Evolutionary conservation across 2,888 invertebrate species (phyloP).

Genomic region (Lydus trimaculatus): DNA sequence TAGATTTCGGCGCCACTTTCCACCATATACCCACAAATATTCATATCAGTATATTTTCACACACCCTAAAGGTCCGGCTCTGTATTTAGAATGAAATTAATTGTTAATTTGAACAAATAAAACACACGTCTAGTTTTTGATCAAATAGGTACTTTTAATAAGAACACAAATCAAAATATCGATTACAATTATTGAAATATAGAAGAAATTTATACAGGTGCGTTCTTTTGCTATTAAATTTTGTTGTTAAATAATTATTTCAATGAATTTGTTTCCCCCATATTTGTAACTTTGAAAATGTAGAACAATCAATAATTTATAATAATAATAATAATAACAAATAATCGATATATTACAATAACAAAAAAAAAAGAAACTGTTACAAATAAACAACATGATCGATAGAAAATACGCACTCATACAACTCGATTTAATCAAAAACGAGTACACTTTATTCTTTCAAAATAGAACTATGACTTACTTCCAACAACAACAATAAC

Average conservation of each 20-base stretch:
- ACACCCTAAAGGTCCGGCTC: no score
- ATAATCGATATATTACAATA: no score
- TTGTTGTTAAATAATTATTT: slow-evolving; percentile 22
- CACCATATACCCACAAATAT: no score
- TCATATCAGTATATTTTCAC: no score
- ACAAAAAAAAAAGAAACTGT: no score
- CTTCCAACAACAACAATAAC: background rate
- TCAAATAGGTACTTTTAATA: slow-evolving; percentile 55
- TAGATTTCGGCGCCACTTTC: no score
- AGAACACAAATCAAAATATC: slow-evolving; percentile 58
- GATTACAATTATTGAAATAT: slow-evolving; percentile 50
- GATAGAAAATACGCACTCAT: no score
- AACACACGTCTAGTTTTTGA: slow-evolving; percentile 25
- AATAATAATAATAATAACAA: no score
- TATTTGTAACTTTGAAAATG: slow-evolving; percentile 24
- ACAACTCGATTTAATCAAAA: background rate
- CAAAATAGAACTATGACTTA: no score
- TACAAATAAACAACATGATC: no score
- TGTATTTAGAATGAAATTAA: background rate
- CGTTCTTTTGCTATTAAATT: slow-evolving; percentile 1
- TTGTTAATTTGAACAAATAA: background rate
- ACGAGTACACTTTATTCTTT: no score
- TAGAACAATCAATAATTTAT: background rate
- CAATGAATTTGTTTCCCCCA: slow-evolving; percentile 19
- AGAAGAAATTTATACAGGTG: slow-evolving; percentile 29